phyloP scores from a whole-genome alignment of 2,113 vertebrate genomes.

The Microcebus tavaratra region DNA sequence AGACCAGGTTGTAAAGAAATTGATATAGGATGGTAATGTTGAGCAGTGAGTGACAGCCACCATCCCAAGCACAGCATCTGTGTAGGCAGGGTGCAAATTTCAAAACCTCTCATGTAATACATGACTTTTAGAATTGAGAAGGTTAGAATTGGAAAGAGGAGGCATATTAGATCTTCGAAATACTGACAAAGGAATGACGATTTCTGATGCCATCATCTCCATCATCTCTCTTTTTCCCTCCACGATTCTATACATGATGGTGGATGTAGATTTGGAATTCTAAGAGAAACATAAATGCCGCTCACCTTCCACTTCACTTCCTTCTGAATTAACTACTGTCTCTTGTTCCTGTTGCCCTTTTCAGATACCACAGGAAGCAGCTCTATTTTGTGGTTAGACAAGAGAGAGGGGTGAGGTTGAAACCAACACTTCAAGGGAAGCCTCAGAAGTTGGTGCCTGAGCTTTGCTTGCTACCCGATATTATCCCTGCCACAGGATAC shows the following conservation, averaged over 20 bases:
- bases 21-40: neutral
- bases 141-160: neutral
- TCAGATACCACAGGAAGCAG: slow-evolving; percentile 53
- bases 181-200: neutral
- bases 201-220: neutral
- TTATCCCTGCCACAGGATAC: slow-evolving; percentile 31
- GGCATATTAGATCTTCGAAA: neutral
- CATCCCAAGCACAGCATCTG: neutral
- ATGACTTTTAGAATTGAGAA: neutral
- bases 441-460: slow-evolving; percentile 23
- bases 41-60: neutral
- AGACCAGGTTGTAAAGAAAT: neutral
- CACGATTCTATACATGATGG: neutral
- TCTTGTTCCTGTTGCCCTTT: neutral
- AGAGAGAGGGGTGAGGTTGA: neutral
- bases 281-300: neutral
- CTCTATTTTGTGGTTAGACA: slow-evolving; percentile 50
- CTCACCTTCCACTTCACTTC: neutral
- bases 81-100: neutral
- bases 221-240: neutral
- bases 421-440: neutral
- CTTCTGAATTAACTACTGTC: neutral
- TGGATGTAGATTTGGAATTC: neutral
- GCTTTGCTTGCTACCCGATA: neutral
- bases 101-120: neutral